These are phyloP conservation scores for Corythaixoides concolor DNA, from an alignment of 2,113 vertebrate species.

Conservation along the genomic window DNA sequence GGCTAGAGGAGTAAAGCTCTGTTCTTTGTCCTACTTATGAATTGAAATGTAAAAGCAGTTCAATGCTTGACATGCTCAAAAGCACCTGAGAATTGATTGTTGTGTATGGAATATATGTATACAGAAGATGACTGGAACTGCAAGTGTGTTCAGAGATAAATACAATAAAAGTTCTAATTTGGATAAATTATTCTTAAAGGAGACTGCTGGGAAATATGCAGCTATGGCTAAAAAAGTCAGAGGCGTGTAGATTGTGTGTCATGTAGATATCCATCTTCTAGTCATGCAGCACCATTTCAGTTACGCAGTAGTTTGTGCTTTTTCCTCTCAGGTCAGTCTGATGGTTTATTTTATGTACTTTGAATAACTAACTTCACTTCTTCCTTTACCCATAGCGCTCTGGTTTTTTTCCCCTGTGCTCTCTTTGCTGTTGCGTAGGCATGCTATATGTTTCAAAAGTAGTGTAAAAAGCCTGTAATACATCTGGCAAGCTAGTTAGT, in stretches of 20 bases:
- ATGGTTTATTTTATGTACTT: neutral
- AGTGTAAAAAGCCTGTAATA: neutral
- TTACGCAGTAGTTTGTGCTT: neutral
- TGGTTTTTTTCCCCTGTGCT: neutral
- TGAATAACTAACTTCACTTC: neutral
- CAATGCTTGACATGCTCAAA: neutral
- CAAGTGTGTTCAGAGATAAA: neutral
- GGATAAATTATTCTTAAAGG: neutral
- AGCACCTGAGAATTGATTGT: neutral
- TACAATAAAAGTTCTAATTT: neutral
- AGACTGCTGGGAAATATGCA: neutral
- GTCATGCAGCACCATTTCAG: neutral
- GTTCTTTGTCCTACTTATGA: neutral
- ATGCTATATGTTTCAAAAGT: neutral
- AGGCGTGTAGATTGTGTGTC: neutral
- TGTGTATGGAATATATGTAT: neutral
- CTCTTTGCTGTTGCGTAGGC: neutral
- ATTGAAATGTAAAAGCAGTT: neutral
- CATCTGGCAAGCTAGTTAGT: neutral
- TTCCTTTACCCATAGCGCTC: neutral
- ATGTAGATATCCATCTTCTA: too few species aligned
- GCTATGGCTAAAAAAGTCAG: neutral
- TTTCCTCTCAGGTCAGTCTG: neutral
- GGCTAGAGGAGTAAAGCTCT: neutral
- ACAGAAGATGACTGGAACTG: neutral